Evolutionary conservation across 2,888 invertebrate species (phyloP), one percentile per base, ranked within the genome.

Genomic region (Cerceris ruficornis): DNA sequence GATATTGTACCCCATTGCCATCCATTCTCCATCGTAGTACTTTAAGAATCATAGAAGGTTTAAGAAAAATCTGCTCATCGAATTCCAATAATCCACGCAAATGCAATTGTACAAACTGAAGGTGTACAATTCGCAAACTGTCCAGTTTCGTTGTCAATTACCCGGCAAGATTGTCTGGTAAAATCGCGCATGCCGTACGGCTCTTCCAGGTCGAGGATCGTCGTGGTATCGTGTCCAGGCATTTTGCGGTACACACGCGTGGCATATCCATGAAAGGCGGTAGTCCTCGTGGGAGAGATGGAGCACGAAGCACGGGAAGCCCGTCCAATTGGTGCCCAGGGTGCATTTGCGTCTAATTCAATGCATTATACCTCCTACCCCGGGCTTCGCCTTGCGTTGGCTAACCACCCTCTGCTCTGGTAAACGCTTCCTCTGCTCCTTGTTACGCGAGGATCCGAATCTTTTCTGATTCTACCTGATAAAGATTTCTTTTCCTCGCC

Each of bases 301-400:
- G 87, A 89, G 87, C 83, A 85, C 87, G 87, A 87, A 88, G 89
- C 90, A 85, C 88, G 87, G 89, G 85, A 88, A 90, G 88, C 90
- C 84, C 83, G 88, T 86, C 87, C 90, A 90, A 91, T 90, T 89
- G 90, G 90, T 83, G 91, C 87, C 90, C 88, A 88, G 90, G 90
- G 90, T 93, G 93, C 93, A 93, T 93, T 93, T 93, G 93, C 93
- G 93, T 93, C 93, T 94, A 94, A 94, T 94, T 94, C 93, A 93
- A 94, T 93, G 93, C 94, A 93, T 93, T 93, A 93, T 89, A 85
- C 83, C 70, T 72, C 81, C 69, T 92, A 69, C 64, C 76, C 68
- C 77, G 62, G 76, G 66, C 81, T 62, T 59, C 76, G 80, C 72
- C 80, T 79, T 78, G 68, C 77, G 67, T 73, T 69, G 77, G 81